Base-by-base conservation (phyloP, 2,113 vertebrate species). In the Tyto alba region DNA sequence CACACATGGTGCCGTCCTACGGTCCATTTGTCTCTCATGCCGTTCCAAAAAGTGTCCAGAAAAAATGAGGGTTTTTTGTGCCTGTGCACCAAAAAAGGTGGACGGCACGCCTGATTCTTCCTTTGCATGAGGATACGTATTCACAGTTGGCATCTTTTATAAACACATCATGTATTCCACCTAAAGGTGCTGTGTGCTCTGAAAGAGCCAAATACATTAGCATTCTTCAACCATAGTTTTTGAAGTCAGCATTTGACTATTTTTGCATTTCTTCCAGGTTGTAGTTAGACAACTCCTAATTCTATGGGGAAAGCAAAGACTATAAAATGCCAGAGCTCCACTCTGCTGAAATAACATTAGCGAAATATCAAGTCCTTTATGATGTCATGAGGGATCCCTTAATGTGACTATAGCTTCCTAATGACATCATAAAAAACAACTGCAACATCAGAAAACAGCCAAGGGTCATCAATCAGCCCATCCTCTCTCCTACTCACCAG, bases 341-440 rank as follows among this genome's bases (percentile, higher is more conserved):
- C 84, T 95, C 97, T 83, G 95, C 98, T 97, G 96, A 98, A 98
- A 98, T 98, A 98, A 98, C 98, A 98, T 98, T 98, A 98, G 97
- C 41, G 95, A 98, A 98, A 98, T 98, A 98, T 97, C 98, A 98
- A 98, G 97, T 98, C 95, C 97, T 98, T 98, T 98, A 98, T 98
- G 98, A 98, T 98, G 97, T 98, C 98, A 98, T 97, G 98, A 98
- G 98, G 98, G 98, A 98, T 98, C 98, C 98, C 97, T 98, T 96
- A 97, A 97, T 67, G 95, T 97, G 95, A 97, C 97, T 73, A 92
- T 93, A 97, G 97, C 97, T 82, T 98, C 97, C 98, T 98, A 98
- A 98, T 98, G 98, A 98, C 98, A 98, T 98, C 98, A 98, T 98
- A 98, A 98, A 98, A 98, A 84, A 97, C 97, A 97, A 97, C 94